phyloP scores from a whole-genome alignment of 2,888 invertebrate genomes.

The Anthophora plumipes region DNA sequence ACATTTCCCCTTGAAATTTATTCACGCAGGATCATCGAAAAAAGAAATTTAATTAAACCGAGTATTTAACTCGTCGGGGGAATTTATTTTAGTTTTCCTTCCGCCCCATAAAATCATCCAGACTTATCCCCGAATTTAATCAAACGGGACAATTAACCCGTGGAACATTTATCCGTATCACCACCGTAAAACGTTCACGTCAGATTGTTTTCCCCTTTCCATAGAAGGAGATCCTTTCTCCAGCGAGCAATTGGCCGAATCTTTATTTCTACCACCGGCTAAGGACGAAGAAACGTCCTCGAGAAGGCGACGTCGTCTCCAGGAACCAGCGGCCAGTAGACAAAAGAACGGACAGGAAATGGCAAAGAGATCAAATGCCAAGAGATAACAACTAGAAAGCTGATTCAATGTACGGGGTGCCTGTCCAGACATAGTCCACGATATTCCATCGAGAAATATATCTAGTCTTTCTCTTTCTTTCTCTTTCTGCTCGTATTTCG shows the following conservation, averaged over 20 bases:
- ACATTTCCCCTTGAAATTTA: too few species aligned
- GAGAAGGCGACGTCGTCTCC: slow-evolving; percentile 36
- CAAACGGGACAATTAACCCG: not conserved
- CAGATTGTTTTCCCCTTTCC: not conserved
- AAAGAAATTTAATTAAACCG: too few species aligned
- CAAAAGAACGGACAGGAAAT: slow-evolving; percentile 55
- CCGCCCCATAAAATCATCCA: too few species aligned
- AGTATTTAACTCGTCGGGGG: too few species aligned
- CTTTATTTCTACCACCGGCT: slow-evolving; percentile 36
- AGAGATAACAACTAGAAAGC: slow-evolving; percentile 65
- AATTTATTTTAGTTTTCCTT: too few species aligned
- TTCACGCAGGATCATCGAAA: too few species aligned
- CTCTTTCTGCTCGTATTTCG: slow-evolving; percentile 51
- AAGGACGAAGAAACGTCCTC: not conserved
- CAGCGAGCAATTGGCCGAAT: slow-evolving; percentile 18
- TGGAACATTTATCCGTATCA: not conserved
- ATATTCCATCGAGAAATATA: slow-evolving; percentile 53
- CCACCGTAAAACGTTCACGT: slow-evolving; percentile 6
- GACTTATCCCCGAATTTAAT: not conserved
- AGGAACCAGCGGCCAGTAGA: slow-evolving; percentile 26
- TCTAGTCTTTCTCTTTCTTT: slow-evolving; percentile 18
- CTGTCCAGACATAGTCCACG: slow-evolving; percentile 30
- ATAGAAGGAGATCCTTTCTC: not conserved
- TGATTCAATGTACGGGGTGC: slow-evolving; percentile 60
- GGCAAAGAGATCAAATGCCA: slow-evolving; percentile 61